phyloP scores from a whole-genome alignment of 1,140 invertebrate species.

The Octopus bimaculoides region DNA sequence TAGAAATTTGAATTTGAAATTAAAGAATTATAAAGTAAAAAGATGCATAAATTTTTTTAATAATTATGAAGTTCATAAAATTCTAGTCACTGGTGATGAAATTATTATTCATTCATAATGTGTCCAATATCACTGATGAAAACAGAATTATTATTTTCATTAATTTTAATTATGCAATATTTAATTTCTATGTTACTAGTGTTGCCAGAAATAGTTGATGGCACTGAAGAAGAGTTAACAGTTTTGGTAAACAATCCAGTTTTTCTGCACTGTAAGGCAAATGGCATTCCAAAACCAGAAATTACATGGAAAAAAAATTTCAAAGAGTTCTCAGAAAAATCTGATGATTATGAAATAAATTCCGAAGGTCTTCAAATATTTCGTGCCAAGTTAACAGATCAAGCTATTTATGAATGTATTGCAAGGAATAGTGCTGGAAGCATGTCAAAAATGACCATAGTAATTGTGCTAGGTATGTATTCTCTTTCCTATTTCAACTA shows the following conservation, averaged over 20 bases:
- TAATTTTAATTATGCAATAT: too few relatives aligned
- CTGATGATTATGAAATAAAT: conserved; percentile 27
- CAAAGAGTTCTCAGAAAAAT: conserved; percentile 30
- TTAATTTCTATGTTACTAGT: conserved; percentile 53
- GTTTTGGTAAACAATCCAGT: conserved; percentile 39
- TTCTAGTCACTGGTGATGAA: too few relatives aligned
- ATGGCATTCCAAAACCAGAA: conserved; percentile 49
- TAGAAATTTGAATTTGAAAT: too few relatives aligned
- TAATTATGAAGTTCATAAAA: too few relatives aligned
- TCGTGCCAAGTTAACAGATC: conserved; percentile 44
- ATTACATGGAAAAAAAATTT: conserved; percentile 53
- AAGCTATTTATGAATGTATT: conserved; percentile 60
- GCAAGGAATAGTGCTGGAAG: conserved; percentile 58
- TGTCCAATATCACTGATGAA: too few relatives aligned
- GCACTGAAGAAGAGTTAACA: conserved; percentile 40
- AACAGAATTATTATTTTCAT: too few relatives aligned
- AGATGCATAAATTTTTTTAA: too few relatives aligned
- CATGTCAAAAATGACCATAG: conserved; percentile 40
- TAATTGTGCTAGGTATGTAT: conserved; percentile 46
- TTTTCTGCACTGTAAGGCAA: conserved; percentile 48
- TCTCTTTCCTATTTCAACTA: background rate
- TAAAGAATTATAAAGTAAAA: too few relatives aligned
- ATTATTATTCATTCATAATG: too few relatives aligned
- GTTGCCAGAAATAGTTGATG: conserved; percentile 88
- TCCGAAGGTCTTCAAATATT: conserved; percentile 38